These are phyloP conservation scores for Ptilodon capucinus DNA, from an alignment of 2,888 invertebrate species.

Conservation along the genomic window DNA sequence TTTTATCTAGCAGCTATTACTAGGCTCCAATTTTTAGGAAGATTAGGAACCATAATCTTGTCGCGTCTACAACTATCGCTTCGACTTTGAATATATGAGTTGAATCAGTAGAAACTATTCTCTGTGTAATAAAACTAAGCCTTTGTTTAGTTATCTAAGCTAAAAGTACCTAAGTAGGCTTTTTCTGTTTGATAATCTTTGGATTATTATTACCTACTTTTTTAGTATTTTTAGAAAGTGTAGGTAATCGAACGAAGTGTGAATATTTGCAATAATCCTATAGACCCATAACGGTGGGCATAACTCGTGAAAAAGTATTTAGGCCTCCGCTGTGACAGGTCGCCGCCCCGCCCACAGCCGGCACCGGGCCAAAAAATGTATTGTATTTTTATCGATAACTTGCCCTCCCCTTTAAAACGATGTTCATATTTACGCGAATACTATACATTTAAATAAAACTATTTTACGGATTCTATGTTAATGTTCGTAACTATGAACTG, in stretches of 20 bases:
- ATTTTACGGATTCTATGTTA: too few species aligned
- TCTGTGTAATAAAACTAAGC: not conserved
- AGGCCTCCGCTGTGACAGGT: not conserved
- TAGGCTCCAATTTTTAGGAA: not conserved
- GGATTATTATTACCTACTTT: too few species aligned
- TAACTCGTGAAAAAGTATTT: conserved; percentile 12
- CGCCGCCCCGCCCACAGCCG: not conserved
- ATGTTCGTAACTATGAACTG: too few species aligned
- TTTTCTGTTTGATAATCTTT: too few species aligned
- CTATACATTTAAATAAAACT: too few species aligned
- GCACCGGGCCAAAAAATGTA: not conserved
- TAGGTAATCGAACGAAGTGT: not conserved
- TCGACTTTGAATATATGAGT: not conserved
- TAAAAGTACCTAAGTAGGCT: too few species aligned
- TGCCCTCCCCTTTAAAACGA: not conserved
- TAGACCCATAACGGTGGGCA: not conserved
- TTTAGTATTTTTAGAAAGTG: too few species aligned
- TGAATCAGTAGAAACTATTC: not conserved
- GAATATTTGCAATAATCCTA: conserved; percentile 9
- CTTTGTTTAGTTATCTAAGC: not conserved
- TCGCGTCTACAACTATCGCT: not conserved
- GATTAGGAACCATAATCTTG: not conserved
- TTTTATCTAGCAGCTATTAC: not conserved
- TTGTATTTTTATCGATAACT: not conserved
- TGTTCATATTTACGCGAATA: not conserved